Evolutionary conservation across 2,888 invertebrate genomes (phyloP), one percentile per base, ranked within the genome.

Genomic region (Malacosoma neustria): DNA sequence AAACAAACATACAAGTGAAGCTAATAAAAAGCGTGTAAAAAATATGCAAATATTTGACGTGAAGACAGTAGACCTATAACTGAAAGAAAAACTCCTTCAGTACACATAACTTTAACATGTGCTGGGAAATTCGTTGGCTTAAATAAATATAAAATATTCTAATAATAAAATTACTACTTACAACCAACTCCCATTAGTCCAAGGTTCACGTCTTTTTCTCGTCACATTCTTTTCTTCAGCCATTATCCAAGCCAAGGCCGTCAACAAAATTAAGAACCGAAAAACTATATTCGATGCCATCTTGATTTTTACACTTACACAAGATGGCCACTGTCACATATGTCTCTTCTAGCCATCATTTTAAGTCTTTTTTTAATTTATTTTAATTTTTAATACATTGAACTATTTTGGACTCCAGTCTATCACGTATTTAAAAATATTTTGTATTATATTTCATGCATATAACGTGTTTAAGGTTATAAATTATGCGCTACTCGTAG

Each of bases 161-260:
- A 7, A 0, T 2, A 22, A 33, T n/a, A 30, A 13, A 36, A 12
- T n/a, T n/a, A n/a, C 32, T 69, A 84, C 84, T 81, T 39, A 84
- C 84, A 84, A 84, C 84, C 84, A 84, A 40, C 76, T 82, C 1
- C 77, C 80, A 54, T 84, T 84, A 0, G 70, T 76, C 73, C 72
- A 80, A 0, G 74, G 72, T 34, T 75, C 65, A 13, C 69, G 50
- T 37, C 61, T 50, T 32, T 48, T 57, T 31, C 58, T 57, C 1
- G 51, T 55, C 13, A 44, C 49, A 14, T 61, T 57, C 36, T 46
- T 48, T 32, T 58, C 63, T 3, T 64, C 72, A 22, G 63, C 66
- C 36, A 71, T 54, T 33, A 80, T 64, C 76, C 76, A 75, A 44
- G 72, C 72, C 34, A 79, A 53, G 14, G 74, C 69, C 4, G 76